These are phyloP conservation scores for Clarias gariepinus DNA, from an alignment of 2,113 vertebrate genomes.

Conservation along the genomic window DNA sequence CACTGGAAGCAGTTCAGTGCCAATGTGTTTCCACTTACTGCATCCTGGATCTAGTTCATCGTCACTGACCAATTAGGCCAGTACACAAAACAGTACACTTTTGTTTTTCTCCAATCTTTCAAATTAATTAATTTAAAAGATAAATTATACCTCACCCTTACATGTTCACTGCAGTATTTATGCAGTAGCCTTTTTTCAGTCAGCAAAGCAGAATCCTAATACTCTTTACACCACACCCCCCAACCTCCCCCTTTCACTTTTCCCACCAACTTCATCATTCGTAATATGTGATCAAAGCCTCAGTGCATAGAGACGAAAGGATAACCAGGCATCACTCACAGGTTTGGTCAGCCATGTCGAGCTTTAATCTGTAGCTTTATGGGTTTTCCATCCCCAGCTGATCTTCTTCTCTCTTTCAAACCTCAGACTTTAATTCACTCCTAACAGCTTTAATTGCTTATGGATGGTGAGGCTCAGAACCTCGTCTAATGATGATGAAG, in stretches of 20 bases:
- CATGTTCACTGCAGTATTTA: slow-evolving; percentile 4
- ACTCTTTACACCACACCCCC: neutral
- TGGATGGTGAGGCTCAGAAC: neutral
- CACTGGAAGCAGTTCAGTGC: neutral
- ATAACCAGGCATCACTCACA: neutral
- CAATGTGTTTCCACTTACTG: slow-evolving; percentile 34
- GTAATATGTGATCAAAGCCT: slow-evolving; percentile 6
- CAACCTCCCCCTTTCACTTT: neutral
- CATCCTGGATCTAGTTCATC: slow-evolving; percentile 47
- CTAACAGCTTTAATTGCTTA: slow-evolving; percentile 47
- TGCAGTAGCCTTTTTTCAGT: neutral
- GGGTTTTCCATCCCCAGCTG: slow-evolving; percentile 15
- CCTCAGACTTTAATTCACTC: slow-evolving; percentile 34
- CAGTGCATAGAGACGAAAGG: slow-evolving; percentile 5
- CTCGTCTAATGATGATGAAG: slow-evolving; percentile 27
- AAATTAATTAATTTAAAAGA: slow-evolving; percentile 52
- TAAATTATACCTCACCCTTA: slow-evolving; percentile 15
- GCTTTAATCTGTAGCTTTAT: slow-evolving; percentile 37
- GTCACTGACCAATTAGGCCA: slow-evolving; percentile 53
- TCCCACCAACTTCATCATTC: neutral
- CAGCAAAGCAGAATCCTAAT: neutral
- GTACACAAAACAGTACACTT: slow-evolving; percentile 31
- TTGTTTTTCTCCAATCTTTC: slow-evolving; percentile 44
- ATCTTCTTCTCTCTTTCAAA: neutral
- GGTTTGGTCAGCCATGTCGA: slow-evolving; percentile 22